Percentiles rank a stretch among this genome's conserved stretches.
Evolutionary conservation across 2,113 vertebrate species (phyloP).

Genomic region (Oncorhynchus mykiss): DNA sequence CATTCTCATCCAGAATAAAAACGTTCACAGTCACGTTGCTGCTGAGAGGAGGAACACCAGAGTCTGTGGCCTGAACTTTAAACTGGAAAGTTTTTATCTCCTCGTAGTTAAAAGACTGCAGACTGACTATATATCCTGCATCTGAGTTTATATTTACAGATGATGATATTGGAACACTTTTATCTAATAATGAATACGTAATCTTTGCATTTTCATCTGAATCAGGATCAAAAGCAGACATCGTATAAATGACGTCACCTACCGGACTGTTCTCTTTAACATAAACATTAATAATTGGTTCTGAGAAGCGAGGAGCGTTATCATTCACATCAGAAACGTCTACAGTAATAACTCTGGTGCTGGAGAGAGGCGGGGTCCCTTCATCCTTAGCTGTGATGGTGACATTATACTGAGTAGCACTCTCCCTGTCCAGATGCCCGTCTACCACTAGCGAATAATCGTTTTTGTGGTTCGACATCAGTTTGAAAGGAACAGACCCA

Average conservation of each 20-base stretch:
- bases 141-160: constrained; percentile 71
- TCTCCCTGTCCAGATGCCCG: constrained; percentile 79
- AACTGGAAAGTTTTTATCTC: constrained; percentile 33
- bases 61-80: constrained; percentile 31
- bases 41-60: constrained; percentile 30
- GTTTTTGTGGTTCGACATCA: constrained; percentile 79
- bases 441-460: constrained; percentile 82
- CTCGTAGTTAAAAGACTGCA: constrained; percentile 57
- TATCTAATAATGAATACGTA: constrained; percentile 74
- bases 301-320: constrained; percentile 78
- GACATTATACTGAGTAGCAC: constrained; percentile 75
- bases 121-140: constrained; percentile 16
- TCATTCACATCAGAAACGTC: constrained; percentile 85
- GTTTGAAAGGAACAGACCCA: constrained; percentile 47
- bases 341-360: constrained; percentile 66
- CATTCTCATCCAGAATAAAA: constrained; percentile 71
- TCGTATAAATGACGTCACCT: constrained; percentile 68
- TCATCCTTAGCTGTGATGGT: constrained; percentile 76
- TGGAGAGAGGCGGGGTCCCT: constrained; percentile 77
- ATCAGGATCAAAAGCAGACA: constrained; percentile 79
- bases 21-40: constrained; percentile 25
- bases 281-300: constrained; percentile 67
- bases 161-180: constrained; percentile 62
- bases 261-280: constrained; percentile 81
- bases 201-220: constrained; percentile 73